phyloP scores from a whole-genome alignment of 2,113 vertebrate species.

The Aptenodytes forsteri region DNA sequence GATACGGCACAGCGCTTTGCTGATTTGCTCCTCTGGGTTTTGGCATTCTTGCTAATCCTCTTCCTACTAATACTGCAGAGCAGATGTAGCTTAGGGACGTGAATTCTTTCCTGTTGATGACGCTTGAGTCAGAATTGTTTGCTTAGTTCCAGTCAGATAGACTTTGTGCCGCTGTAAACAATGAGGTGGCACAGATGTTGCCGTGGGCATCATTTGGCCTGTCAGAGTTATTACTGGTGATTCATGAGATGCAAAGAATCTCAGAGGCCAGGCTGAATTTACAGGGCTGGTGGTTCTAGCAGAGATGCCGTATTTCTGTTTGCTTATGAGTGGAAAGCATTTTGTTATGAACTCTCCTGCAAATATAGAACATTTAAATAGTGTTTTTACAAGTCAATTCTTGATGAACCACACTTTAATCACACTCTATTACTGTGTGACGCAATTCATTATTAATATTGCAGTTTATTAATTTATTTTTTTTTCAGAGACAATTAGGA shows the following conservation, averaged over 20 bases:
- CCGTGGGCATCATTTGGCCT: background rate
- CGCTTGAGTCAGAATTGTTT: slow-evolving; percentile 26
- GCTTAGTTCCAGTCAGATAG: slow-evolving; percentile 30
- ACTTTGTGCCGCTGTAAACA: slow-evolving; percentile 13
- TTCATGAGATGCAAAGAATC: slow-evolving; percentile 25
- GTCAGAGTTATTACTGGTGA: slow-evolving; percentile 26
- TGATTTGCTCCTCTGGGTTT: background rate
- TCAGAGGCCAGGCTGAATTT: background rate
- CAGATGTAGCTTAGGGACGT: slow-evolving; percentile 25
- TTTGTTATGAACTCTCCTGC: background rate
- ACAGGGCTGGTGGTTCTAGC: background rate
- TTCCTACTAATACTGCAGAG: background rate
- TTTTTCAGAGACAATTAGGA: background rate
- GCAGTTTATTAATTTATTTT: background rate
- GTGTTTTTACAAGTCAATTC: background rate
- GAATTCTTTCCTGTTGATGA: slow-evolving; percentile 67
- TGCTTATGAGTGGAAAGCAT: background rate
- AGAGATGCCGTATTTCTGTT: background rate
- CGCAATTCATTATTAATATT: background rate
- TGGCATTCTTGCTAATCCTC: background rate
- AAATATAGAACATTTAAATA: background rate
- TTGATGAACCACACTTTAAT: background rate
- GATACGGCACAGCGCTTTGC: background rate
- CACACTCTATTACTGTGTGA: background rate
- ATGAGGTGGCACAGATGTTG: slow-evolving; percentile 39